These are phyloP conservation scores for Geococcyx californianus DNA, from an alignment of 2,113 vertebrate genomes.

Conservation along the genomic window DNA sequence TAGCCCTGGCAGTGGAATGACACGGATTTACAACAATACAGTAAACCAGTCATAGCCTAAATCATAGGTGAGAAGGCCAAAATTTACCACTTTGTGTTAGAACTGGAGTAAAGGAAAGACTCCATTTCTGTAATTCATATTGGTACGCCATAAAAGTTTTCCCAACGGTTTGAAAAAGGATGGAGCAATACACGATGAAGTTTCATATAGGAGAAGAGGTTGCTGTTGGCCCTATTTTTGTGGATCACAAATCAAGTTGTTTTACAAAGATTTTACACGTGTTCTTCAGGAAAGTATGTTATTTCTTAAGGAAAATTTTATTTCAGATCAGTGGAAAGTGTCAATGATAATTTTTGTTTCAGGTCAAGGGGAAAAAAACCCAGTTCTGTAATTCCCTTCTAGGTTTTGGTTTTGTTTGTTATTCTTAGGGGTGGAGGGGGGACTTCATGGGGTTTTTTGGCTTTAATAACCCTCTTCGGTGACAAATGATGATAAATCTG, in stretches of 20 bases:
- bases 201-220: neutral
- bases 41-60: rapidly evolving
- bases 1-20: neutral
- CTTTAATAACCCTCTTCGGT: neutral
- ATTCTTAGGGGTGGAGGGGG: rapidly evolving
- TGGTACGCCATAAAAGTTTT: rapidly evolving
- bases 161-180: neutral
- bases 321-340: neutral
- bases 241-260: neutral
- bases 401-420: neutral
- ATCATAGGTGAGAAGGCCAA: neutral
- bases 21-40: neutral
- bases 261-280: neutral
- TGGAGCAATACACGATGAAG: neutral
- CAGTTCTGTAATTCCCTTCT: neutral
- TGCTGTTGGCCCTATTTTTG: neutral
- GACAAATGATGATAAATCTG: neutral
- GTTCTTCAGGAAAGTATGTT: neutral
- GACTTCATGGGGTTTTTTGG: neutral
- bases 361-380: neutral
- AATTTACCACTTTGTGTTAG: rapidly evolving
- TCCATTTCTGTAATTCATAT: neutral
- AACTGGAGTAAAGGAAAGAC: neutral
- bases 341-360: neutral
- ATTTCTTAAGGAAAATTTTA: neutral